Percentiles rank a stretch among this genome's conserved stretches.
Conservation (phyloP, 2,113 vertebrate species). For the Platysteira castanea region DNA sequence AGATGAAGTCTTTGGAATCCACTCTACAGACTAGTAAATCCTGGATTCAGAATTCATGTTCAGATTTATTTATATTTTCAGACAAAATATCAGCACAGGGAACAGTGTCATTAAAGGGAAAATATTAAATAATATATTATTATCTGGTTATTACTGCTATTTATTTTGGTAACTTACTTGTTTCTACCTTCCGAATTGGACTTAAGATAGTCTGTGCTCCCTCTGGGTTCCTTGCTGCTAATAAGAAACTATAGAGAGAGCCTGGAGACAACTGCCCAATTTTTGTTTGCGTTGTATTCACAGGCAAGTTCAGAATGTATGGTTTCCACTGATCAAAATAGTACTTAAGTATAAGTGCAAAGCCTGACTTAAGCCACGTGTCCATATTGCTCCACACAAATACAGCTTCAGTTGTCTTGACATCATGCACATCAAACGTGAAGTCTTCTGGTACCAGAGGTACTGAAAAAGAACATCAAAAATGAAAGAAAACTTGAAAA, state of each 20-base stretch:
- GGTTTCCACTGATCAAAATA: conserved; percentile 53
- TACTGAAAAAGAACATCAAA: conserved; percentile 57
- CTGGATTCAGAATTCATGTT: not conserved
- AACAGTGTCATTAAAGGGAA: not conserved
- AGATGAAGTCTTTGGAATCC: not conserved
- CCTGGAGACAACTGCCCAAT: conserved; percentile 77
- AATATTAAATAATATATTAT: not conserved
- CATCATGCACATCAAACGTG: conserved; percentile 59
- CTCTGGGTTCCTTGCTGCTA: conserved; percentile 69
- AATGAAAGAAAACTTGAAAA: not conserved
- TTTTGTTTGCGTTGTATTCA: conserved; percentile 56
- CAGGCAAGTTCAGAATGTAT: conserved; percentile 48
- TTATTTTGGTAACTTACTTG: conserved; percentile 75
- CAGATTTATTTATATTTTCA: not conserved
- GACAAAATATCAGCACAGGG: not conserved
- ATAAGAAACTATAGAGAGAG: conserved; percentile 75
- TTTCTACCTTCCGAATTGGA: conserved; percentile 71
- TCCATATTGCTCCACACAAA: conserved; percentile 75
- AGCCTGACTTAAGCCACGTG: conserved; percentile 49
- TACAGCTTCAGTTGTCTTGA: conserved; percentile 76
- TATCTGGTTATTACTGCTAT: not conserved
- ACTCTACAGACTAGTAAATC: not conserved
- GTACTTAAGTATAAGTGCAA: conserved; percentile 75
- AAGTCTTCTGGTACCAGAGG: conserved; percentile 56
- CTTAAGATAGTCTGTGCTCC: conserved; percentile 74